Conservation (phyloP, 2,888 invertebrate genomes). For the Odontocolon sp. region DNA sequence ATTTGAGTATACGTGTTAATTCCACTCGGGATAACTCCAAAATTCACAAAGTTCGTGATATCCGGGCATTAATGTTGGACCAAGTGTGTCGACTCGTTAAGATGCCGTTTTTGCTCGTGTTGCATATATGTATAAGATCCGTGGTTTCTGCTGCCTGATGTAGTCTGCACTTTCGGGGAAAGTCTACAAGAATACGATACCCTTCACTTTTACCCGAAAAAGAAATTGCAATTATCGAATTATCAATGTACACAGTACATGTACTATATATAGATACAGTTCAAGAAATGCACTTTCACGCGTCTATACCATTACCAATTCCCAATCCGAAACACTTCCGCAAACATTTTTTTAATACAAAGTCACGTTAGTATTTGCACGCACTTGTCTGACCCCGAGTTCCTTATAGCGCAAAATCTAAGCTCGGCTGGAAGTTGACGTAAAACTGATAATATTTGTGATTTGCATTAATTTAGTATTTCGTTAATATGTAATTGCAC, state of each 20-base stretch:
- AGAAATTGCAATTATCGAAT: constrained; percentile 41
- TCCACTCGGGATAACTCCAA: constrained; percentile 52
- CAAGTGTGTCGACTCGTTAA: constrained; percentile 38
- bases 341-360: constrained; percentile 2
- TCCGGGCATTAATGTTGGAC: constrained; percentile 61
- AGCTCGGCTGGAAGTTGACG: not conserved
- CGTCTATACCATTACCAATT: not conserved
- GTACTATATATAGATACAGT: not conserved
- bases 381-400: too few species aligned
- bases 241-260: constrained; percentile 14
- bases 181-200: constrained; percentile 20
- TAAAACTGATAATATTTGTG: not conserved
- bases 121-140: not conserved
- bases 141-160: not conserved
- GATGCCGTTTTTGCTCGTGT: not conserved
- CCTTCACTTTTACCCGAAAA: constrained; percentile 51
- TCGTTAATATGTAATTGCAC: too few species aligned
- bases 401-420: not conserved
- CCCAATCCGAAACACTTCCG: constrained; percentile 28
- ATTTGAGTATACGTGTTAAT: constrained; percentile 9
- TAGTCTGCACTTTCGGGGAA: constrained; percentile 49
- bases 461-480: too few species aligned
- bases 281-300: constrained; percentile 49
- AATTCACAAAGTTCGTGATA: constrained; percentile 67
- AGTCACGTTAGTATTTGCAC: not conserved